Evolutionary conservation across 2,113 vertebrate species (phyloP).

Genomic region (Stercorarius parasiticus): DNA sequence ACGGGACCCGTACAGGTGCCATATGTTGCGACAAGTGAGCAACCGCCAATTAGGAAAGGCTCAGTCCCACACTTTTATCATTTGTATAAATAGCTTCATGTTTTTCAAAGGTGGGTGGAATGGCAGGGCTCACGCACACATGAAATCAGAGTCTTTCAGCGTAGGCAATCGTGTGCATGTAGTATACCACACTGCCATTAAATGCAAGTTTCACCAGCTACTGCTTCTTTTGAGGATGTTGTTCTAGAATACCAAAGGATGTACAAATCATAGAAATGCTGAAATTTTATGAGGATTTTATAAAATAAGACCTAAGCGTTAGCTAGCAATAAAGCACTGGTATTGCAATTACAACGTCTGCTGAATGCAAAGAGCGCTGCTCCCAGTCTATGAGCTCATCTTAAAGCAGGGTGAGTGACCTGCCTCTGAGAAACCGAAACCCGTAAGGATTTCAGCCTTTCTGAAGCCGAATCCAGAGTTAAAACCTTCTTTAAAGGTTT

Average conservation of each 20-base stretch:
- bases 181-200: rapidly evolving
- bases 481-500: background rate
- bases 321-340: background rate
- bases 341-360: background rate
- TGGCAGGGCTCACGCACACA: background rate
- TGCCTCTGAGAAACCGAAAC: background rate
- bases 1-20: background rate
- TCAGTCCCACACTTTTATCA: background rate
- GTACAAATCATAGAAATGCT: background rate
- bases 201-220: background rate
- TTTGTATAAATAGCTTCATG: background rate
- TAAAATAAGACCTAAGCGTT: background rate
- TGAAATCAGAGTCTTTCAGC: background rate
- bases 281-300: background rate
- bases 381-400: background rate
- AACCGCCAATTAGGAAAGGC: background rate
- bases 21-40: background rate
- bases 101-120: background rate
- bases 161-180: rapidly evolving
- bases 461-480: background rate
- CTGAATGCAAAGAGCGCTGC: background rate
- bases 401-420: background rate
- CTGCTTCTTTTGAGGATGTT: background rate
- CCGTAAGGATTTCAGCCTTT: background rate
- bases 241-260: background rate